Conservation (phyloP, 2,797 vertebrate genomes). For the Presbytis comata region DNA sequence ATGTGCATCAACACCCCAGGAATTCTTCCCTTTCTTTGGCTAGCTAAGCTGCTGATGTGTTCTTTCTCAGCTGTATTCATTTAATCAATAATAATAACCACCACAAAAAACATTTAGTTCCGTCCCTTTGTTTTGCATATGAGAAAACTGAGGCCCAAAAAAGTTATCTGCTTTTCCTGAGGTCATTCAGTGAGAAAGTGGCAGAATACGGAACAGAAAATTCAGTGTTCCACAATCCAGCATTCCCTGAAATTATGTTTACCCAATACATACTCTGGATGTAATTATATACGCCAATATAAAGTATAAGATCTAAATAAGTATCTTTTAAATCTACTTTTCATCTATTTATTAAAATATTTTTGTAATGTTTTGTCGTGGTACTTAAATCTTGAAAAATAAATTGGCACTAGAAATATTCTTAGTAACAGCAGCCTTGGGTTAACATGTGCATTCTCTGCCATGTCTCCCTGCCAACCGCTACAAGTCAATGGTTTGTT, state of each 20-base stretch:
- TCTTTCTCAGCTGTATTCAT: background rate
- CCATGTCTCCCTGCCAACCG: background rate
- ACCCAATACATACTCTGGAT: background rate
- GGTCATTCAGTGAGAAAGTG: background rate
- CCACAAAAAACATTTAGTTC: background rate
- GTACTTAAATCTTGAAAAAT: background rate
- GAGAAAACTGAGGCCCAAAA: background rate
- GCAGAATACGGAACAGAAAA: background rate
- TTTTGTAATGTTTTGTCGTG: background rate
- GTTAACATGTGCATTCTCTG: background rate
- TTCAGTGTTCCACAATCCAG: background rate
- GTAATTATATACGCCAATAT: constrained; percentile 39
- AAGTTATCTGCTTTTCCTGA: background rate
- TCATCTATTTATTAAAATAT: background rate
- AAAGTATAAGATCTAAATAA: constrained; percentile 29
- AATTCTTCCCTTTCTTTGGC: background rate
- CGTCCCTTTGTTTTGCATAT: background rate
- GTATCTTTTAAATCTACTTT: background rate
- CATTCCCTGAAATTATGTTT: background rate
- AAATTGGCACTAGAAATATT: background rate
- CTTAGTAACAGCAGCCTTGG: background rate
- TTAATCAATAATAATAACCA: background rate
- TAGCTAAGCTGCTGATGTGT: background rate
- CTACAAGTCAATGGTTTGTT: constrained; percentile 7
- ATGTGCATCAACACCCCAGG: accelerated